These are phyloP conservation scores for Labia minor DNA, from an alignment of 2,888 invertebrate genomes.

Conservation along the genomic window DNA sequence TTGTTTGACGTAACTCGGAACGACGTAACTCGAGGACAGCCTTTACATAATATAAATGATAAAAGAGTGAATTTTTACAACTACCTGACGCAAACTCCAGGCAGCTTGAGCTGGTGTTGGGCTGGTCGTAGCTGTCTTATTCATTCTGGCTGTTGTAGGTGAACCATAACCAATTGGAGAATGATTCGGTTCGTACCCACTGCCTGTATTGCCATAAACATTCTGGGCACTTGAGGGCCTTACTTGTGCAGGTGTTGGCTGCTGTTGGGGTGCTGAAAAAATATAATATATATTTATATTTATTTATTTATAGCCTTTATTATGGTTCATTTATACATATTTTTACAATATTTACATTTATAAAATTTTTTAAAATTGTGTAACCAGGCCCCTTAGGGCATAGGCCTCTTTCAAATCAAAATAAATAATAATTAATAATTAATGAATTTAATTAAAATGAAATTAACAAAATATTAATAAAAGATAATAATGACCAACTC, in stretches of 20 bases:
- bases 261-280: constrained; percentile 18
- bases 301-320: constrained; percentile 16
- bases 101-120: constrained; percentile 59
- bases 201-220: constrained; percentile 44
- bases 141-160: constrained; percentile 36
- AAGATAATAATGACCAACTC: too few species aligned
- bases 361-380: constrained; percentile 16
- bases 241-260: constrained; percentile 33
- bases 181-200: constrained; percentile 61
- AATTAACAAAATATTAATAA: too few species aligned
- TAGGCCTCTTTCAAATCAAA: too few species aligned
- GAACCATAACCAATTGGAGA: constrained; percentile 54
- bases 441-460: too few species aligned
- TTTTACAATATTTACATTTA: too few species aligned
- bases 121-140: constrained; percentile 56
- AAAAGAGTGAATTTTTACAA: not conserved
- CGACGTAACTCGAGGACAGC: too few species aligned
- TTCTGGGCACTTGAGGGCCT: constrained; percentile 60
- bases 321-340: too few species aligned
- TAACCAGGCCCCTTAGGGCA: too few species aligned
- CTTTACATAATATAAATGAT: too few species aligned
- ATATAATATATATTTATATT: constrained; percentile 19
- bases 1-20: too few species aligned
- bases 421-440: too few species aligned
- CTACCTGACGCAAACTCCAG: constrained; percentile 51